Base-by-base conservation (phyloP, 2,113 vertebrate species). In the Corythaixoides concolor region DNA sequence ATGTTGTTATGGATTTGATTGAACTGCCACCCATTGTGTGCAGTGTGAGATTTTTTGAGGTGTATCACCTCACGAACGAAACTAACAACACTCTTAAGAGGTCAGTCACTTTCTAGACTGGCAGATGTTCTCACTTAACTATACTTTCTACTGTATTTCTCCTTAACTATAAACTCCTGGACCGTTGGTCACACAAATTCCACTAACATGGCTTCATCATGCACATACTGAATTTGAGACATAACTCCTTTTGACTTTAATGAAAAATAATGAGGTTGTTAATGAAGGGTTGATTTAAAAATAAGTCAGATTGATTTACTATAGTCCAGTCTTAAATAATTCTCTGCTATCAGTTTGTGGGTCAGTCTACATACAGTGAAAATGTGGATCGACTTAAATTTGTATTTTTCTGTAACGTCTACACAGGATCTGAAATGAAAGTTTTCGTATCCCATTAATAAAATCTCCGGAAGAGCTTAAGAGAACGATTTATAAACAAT, bases 151-250 rank as follows among this genome's bases (percentile, higher is more conserved):
- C 33, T 70, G 6, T 28, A 6, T 89, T 84, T 49, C 37, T 78
- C 15, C 33, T 50, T 7, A 78, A 7, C 32, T 62, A 8, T 35
- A 30, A 86, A 78, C 52, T 77, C 14, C 33, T 59, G 43, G 39
- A 26, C 30, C 9, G 6, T 6, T 49, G 56, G n/a, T 68, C 21
- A 22, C 41, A 49, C 18, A 43, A 11, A 68, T 85, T 53, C 20
- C 32, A 30, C 35, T 72, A 32, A 37, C 0, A 0, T 60, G 68
- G 30, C 45, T 92, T 77, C 55, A 33, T 50, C 0, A 0, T 28
- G 15, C 26, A 5, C 13, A 67, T 74, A 11, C 4, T 78, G 68
- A 79, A 23, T 50, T 80, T 73, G 55, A 33, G 33, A 24, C 19
- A 4, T 28, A 88, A 73, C 11, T 86, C 30, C 32, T 83, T 76